Evolutionary conservation across 2,797 vertebrate genomes (phyloP).

Genomic region (Coracias cyanogaster): DNA sequence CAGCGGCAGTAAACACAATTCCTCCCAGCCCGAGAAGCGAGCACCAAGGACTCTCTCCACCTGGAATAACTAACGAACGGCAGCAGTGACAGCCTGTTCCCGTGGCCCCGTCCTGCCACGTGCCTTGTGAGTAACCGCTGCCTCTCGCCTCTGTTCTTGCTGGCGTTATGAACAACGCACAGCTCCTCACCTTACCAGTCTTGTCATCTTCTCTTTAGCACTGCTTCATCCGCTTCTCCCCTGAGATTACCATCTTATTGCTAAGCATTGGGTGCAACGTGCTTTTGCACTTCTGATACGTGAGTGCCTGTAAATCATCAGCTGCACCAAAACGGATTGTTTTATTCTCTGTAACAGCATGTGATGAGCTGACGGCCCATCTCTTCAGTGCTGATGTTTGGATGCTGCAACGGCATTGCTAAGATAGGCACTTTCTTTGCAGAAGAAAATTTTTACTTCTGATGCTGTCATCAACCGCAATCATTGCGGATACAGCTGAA

Average conservation of each 20-base stretch:
- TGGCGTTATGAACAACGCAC: background rate
- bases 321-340: background rate
- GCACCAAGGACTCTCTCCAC: rapidly evolving
- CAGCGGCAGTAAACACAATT: background rate
- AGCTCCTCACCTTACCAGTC: background rate
- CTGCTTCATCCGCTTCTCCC: background rate
- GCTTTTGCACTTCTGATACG: background rate
- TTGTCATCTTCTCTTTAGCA: background rate
- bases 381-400: background rate
- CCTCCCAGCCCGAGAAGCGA: background rate
- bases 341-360: rapidly evolving
- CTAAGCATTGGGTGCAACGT: background rate
- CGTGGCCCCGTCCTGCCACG: rapidly evolving
- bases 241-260: background rate
- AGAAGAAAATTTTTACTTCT: background rate
- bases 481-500: background rate
- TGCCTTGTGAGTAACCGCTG: background rate
- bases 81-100: background rate
- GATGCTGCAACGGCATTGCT: background rate
- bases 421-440: background rate
- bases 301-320: background rate
- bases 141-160: background rate
- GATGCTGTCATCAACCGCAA: rapidly evolving
- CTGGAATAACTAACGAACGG: background rate
- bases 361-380: rapidly evolving